A percentile compares a stretch with the other conserved stretches of the same genome.
These are phyloP conservation scores for Synchiropus splendidus DNA, from an alignment of 2,113 vertebrate species.

Conservation along the genomic window DNA sequence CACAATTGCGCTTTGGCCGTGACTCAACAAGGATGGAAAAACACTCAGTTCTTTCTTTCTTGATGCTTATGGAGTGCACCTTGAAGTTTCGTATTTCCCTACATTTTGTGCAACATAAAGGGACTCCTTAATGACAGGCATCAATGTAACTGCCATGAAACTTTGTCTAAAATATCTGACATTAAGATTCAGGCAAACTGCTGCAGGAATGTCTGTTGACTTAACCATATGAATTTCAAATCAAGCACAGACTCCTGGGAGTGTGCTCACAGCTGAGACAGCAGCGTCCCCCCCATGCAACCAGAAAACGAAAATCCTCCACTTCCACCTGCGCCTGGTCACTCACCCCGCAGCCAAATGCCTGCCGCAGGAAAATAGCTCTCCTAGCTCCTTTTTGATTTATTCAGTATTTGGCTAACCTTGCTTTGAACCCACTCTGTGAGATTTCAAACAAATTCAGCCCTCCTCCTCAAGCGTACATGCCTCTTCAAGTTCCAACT, in stretches of 20 bases:
- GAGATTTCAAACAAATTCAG: conserved; percentile 69
- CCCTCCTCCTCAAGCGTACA: conserved; percentile 48
- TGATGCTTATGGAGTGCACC: too few species aligned
- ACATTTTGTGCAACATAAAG: too few species aligned
- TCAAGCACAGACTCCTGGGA: conserved; percentile 23
- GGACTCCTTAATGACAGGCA: too few species aligned
- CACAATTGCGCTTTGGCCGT: too few species aligned
- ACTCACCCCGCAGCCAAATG: conserved; percentile 65
- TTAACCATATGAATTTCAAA: too few species aligned
- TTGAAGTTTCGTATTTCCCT: too few species aligned
- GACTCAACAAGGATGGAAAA: too few species aligned
- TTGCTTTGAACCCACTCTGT: conserved; percentile 85
- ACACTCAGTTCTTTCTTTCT: too few species aligned
- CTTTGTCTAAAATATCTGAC: too few species aligned
- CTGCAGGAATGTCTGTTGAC: too few species aligned
- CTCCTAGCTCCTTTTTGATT: conserved; percentile 72
- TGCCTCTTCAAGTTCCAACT: conserved; percentile 48
- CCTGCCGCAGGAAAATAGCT: conserved; percentile 30
- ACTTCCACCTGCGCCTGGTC: conserved; percentile 73
- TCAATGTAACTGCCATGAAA: too few species aligned
- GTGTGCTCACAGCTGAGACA: conserved; percentile 35
- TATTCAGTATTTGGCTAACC: conserved; percentile 97
- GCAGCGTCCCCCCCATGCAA: conserved; percentile 20
- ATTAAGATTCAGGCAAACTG: too few species aligned
- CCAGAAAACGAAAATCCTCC: conserved; percentile 8